These are phyloP conservation scores for Camponotus pennsylvanicus DNA, from an alignment of 1,140 invertebrate genomes.

Conservation along the genomic window DNA sequence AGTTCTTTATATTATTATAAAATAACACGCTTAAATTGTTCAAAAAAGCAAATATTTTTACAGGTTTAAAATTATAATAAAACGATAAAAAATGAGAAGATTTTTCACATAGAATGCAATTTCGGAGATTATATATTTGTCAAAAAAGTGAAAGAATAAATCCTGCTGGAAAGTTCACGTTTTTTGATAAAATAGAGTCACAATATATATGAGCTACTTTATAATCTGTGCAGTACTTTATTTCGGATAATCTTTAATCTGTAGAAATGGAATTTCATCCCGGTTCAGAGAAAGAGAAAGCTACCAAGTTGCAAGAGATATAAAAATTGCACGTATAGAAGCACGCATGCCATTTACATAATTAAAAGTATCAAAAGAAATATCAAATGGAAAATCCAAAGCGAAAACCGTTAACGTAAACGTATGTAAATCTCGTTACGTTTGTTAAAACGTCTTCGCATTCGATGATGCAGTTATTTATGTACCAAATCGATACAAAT, in stretches of 20 bases:
- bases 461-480: conserved; percentile 75
- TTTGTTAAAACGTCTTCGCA: conserved; percentile 72
- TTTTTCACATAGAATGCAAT: neutral
- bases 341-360: conserved; percentile 68
- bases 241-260: neutral
- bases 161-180: neutral
- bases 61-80: neutral
- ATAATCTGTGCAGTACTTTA: neutral
- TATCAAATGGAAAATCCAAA: conserved; percentile 37
- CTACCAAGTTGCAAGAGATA: conserved; percentile 14
- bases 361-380: conserved; percentile 74
- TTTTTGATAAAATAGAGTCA: neutral
- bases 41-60: neutral
- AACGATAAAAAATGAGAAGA: neutral
- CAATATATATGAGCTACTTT: neutral
- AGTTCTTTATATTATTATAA: neutral
- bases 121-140: neutral
- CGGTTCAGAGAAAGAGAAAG: neutral
- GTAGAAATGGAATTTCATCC: conserved; percentile 14
- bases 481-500: conserved; percentile 72
- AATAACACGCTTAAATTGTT: neutral
- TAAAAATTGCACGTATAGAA: neutral
- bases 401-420: conserved; percentile 71
- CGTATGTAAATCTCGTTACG: conserved; percentile 77
- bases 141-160: neutral